phyloP scores from a whole-genome alignment of 1,140 invertebrate species.

The Lepidotrigona ventralis region DNA sequence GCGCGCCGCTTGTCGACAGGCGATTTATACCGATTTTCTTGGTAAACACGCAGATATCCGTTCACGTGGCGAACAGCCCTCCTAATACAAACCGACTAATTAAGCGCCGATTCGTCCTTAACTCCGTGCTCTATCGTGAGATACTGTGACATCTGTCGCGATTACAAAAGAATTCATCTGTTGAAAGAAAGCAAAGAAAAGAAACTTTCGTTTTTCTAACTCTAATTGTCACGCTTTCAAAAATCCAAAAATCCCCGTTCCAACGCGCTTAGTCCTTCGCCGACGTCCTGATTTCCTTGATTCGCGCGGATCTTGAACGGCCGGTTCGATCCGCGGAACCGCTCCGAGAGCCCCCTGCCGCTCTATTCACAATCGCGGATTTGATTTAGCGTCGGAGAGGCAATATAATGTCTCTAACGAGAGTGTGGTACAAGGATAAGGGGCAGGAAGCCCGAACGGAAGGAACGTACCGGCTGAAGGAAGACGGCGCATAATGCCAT shows the following conservation, averaged over 20 bases:
- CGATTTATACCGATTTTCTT: conserved; percentile 28
- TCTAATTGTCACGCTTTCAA: too few species aligned
- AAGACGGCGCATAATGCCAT: conserved; percentile 73
- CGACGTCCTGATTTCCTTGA: conserved; percentile 36
- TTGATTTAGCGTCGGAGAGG: conserved; percentile 68
- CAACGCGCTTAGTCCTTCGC: neutral
- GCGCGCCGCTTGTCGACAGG: conserved; percentile 13
- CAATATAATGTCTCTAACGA: conserved; percentile 77
- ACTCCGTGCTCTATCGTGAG: neutral
- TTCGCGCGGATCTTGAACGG: conserved; percentile 7
- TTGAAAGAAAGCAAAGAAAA: too few species aligned
- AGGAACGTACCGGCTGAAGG: conserved; percentile 28
- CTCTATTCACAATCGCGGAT: conserved; percentile 72
- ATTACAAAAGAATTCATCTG: neutral
- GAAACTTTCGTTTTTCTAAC: too few species aligned
- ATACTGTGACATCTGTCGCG: neutral
- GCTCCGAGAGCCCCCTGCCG: conserved; percentile 53
- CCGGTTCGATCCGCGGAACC: neutral
- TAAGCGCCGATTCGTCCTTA: conserved; percentile 16
- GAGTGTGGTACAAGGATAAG: conserved; percentile 69
- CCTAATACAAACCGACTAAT: conserved; percentile 2
- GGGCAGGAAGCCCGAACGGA: conserved; percentile 59
- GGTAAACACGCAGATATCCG: neutral
- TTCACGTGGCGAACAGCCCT: neutral
- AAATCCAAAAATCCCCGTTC: too few species aligned